Evolutionary conservation across 2,113 vertebrate genomes (phyloP), one percentile per base, ranked within the genome.

Genomic region (Alaudala cheleensis): DNA sequence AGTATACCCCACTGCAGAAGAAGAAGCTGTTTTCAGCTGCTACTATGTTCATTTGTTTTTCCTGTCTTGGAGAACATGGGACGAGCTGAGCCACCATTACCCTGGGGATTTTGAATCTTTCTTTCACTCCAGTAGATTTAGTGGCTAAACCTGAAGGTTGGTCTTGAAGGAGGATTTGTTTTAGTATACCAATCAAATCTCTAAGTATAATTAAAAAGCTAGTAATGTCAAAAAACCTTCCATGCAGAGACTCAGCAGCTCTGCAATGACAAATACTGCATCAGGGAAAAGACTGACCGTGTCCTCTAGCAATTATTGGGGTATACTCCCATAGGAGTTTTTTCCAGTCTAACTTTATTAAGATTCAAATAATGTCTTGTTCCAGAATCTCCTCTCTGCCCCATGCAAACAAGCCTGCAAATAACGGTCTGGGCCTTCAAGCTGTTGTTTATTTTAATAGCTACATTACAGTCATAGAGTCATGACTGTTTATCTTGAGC

Each of bases 1-100:
- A 62, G 58, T 62, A 16, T 74, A 45, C 44, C 67, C 67, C 6
- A 16, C n/a, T 88, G 69, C 44, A 81, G 51, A 54, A 20, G 50
- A 90, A 50, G 42, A 87, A 87, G n/a, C 72, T 80, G 47, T 93
- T 94, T 92, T 92, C 82, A 83, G 60, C 44, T 93, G 44, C 81
- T 89, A 19, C 9, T 71, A 11, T 23, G 1, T 44, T 84, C 14
- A 6, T 66, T 45, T 67, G 26, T 62, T 56, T 69, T 44, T 61
- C 3, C 39, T 58, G 4, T 14, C 33, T 78, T 88, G 69, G 61
- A 28, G 21, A 86, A n/a, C 7, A 12, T 42, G 45, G 61, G 77
- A 71, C 4, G 18, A 78, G n/a, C 85, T 86, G 82, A 88, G 23
- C 64, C 60, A 77, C 60, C 47, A 45, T 86, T 83, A 74, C 49